Base-by-base conservation (phyloP, 2,113 vertebrate genomes). In the Saguinus midas region DNA sequence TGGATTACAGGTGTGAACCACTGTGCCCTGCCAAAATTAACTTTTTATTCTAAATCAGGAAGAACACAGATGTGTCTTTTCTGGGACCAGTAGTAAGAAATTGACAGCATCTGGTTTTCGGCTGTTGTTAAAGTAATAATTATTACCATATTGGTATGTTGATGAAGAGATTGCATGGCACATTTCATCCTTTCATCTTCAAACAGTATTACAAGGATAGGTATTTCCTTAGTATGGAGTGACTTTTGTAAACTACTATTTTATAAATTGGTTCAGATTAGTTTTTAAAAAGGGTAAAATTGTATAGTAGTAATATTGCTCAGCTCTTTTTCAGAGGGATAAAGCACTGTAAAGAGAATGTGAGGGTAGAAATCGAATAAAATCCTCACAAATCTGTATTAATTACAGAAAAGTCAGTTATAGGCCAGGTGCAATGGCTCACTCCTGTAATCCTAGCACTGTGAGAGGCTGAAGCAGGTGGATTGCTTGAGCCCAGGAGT, bases 21-120 rank as follows among this genome's bases (percentile, higher is more conserved):
- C 32, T 1, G 32, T n/a, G 66, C 32, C 32, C 35, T 9, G 35
- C 35, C 35, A 87, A 87, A 82, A 58, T 93, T 78, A 83, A 83
- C 86, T 78, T 95, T 96, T 82, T 6, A 32, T 94, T 87, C 52
- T 85, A n/a, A 85, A 73, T 73, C 61, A 84, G 32, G 43, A 61
- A 72, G 25, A 68, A 72, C 48, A 58, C 58, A 80, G 80, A 35
- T 18, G 2, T 25, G 7, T n/a, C 68, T 64, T 90, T 78, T 95
- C 68, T 72, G n/a, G 81, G 11, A 48, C 48, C 87, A 2, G 5
- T 48, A 29, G 35, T 70, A 70, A 72, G 90, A 90, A 64, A 45
- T 25, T 55, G 86, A 57, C 7, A 64, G 37, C 48, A 8, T 80
- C 20, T 76, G 78, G 21, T 29, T 87, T 55, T 82, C 17, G 18